A percentile compares a stretch with the other conserved stretches of the same genome.
Evolutionary conservation across 1,140 invertebrate species (phyloP).

Genomic region (Euborellia annulipes): DNA sequence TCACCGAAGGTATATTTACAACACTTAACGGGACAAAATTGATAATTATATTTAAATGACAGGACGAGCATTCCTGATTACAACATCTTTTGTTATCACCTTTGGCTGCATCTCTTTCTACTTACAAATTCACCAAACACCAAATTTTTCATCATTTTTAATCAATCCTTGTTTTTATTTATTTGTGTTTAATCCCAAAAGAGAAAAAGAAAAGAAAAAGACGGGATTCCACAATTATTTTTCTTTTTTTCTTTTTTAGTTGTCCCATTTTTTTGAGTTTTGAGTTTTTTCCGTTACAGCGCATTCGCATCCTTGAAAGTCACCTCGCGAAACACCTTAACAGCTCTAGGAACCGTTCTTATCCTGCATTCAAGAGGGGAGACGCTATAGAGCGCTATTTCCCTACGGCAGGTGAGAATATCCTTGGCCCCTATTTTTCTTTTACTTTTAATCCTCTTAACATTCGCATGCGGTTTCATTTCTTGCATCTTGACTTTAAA

Average conservation of each 20-base stretch:
- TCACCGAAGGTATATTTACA: no score
- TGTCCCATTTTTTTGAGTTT: conserved; percentile 17
- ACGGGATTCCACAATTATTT: conserved; percentile 6
- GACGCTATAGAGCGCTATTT: conserved; percentile 60
- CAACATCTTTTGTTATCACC: no score
- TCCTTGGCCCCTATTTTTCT: conserved; percentile 17
- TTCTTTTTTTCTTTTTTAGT: conserved; percentile 9
- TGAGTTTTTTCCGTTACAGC: conserved; percentile 20
- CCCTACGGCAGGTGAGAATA: conserved; percentile 56
- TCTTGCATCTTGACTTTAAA: neutral
- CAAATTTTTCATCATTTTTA: conserved; percentile 1
- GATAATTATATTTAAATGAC: no score
- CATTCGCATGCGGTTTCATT: neutral
- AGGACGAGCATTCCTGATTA: no score
- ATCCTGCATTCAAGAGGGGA: conserved; percentile 53
- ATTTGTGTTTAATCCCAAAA: conserved; percentile 14
- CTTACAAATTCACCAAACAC: conserved; percentile 8
- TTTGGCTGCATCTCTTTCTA: no score
- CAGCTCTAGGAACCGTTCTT: conserved; percentile 48
- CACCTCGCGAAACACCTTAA: conserved; percentile 48
- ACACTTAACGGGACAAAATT: no score
- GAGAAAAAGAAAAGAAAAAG: no score
- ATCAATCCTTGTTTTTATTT: conserved; percentile 3
- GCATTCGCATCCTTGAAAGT: conserved; percentile 38
- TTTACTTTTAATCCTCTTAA: neutral